Evolutionary conservation across 2,113 vertebrate species (phyloP), one percentile per base, ranked within the genome.

Genomic region (Urocynchramus pylzowi): DNA sequence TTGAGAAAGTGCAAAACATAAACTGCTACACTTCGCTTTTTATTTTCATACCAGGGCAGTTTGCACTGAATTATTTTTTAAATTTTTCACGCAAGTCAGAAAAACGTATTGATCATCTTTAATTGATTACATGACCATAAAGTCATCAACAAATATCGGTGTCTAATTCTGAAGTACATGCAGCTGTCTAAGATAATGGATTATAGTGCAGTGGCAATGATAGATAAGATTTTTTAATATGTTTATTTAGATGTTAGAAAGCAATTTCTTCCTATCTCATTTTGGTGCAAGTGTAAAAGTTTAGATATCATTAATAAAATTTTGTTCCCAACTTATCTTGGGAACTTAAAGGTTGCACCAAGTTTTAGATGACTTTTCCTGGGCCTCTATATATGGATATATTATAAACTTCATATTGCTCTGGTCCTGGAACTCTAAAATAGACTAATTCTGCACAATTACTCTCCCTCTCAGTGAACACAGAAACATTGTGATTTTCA

Each of bases 21-120:
- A 79, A 49, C 8, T n/a, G 41, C 20, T 74, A 53, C 16, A 33
- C 3, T 56, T 64, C 1, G 1, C 12, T 91, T 92, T 95, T 94
- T 22, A 23, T 73, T 47, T 80, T 84, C 80, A 26, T 59, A 68
- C 19, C 23, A 12, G 45, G 8, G 0, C 9, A 60, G 35, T 81
- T 92, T 83, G 75, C 6, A 3, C 26, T 88, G 41, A 63, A 69
- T 31, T 71, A 6, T 44, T 59, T 63, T 89, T 71, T 42, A 95
- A 74, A 37, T 67, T 87, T 93, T 93, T 63, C 44, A 87, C 2
- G 6, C 7, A 53, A 31, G 5, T 65, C n/a, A 87, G 37, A 87
- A 89, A 24, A 89, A 93, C 74, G 8, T 93, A 97, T 93, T 90
- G 86, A 96, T 91, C 59, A 57, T 28, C 10, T 57, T 93, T 61